A percentile compares a stretch with the other conserved stretches of the same genome.
These are phyloP conservation scores for Antechinus stuartii DNA, from an alignment of 2,113 vertebrate genomes.

Conservation along the genomic window DNA sequence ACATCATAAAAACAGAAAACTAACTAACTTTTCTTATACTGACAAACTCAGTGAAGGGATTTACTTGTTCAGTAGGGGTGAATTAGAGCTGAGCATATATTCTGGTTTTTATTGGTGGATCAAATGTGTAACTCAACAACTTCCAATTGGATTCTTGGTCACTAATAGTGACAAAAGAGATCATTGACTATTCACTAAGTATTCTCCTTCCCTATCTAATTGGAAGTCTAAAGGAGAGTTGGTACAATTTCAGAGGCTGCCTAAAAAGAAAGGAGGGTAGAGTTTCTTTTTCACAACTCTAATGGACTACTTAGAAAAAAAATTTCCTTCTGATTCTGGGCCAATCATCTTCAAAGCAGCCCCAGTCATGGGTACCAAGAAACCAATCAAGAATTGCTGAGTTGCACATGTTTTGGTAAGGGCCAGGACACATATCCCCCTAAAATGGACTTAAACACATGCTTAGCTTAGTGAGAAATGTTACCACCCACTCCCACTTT, in stretches of 20 bases:
- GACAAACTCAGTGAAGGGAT: not conserved
- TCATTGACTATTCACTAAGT: not conserved
- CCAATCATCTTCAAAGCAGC: not conserved
- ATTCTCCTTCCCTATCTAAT: not conserved
- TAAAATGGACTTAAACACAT: not conserved
- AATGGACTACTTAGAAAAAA: not conserved
- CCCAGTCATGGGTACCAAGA: not conserved
- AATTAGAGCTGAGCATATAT: not conserved
- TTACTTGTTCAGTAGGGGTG: not conserved
- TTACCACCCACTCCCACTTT: not conserved
- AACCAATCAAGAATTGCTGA: not conserved
- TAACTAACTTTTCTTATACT: constrained; percentile 8
- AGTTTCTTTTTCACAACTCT: not conserved
- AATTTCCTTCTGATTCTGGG: not conserved
- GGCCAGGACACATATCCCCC: not conserved
- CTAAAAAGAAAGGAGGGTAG: not conserved
- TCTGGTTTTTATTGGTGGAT: not conserved
- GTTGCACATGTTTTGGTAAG: no score
- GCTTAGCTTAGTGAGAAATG: not conserved
- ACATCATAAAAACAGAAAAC: constrained; percentile 31
- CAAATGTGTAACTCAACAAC: not conserved
- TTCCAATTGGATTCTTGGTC: not conserved
- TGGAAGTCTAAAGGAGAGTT: not conserved
- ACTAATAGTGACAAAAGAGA: not conserved
- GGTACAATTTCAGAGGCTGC: no score